Percentiles rank a stretch among this genome's conserved stretches.
phyloP scores from a whole-genome alignment of 2,113 vertebrate genomes.

The Rattus rattus region DNA sequence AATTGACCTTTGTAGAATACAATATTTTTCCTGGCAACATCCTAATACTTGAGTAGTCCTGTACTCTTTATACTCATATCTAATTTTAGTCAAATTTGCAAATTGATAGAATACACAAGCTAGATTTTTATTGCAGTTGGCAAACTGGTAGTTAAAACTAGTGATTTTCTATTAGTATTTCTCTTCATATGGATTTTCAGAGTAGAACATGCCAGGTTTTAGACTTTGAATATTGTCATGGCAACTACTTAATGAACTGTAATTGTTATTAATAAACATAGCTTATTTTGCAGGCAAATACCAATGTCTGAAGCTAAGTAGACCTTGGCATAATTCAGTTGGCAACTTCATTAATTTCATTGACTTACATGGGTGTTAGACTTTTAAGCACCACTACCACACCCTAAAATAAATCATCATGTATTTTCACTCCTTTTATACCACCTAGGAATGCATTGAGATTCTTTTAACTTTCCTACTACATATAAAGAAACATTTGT shows the following conservation, averaged over 20 bases:
- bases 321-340: constrained; percentile 3
- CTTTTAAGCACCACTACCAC: background rate
- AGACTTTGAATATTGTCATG: background rate
- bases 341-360: background rate
- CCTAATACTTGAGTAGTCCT: background rate
- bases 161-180: background rate
- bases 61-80: constrained; percentile 21
- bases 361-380: background rate
- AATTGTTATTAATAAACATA: background rate
- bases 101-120: background rate
- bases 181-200: constrained; percentile 24
- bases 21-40: constrained; percentile 9
- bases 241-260: background rate
- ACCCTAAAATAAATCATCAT: background rate
- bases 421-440: background rate
- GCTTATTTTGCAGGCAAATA: background rate
- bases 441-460: background rate
- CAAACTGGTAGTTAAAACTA: background rate
- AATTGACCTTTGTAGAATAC: constrained; percentile 35
- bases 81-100: constrained; percentile 64
- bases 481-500: background rate
- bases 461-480: background rate
- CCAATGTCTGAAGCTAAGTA: background rate
- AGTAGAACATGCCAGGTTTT: background rate
- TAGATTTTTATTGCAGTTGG: constrained; percentile 44